A percentile compares a stretch with the other conserved stretches of the same genome.
phyloP scores from a whole-genome alignment of 2,113 vertebrate species.

The Benitochromis conjunctus region DNA sequence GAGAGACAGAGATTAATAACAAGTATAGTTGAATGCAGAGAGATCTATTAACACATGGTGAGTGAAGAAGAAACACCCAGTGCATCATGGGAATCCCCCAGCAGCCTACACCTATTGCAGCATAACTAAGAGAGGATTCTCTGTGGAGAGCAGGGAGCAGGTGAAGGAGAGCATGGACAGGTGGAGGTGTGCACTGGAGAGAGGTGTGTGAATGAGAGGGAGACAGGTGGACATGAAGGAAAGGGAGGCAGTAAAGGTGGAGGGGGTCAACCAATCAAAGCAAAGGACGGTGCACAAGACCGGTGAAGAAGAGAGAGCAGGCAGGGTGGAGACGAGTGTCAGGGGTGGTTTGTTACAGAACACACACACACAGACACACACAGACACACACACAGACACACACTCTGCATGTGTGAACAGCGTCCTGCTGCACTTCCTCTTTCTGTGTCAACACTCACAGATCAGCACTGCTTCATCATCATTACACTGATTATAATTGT shows the following conservation, averaged over 20 bases:
- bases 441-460: not conserved
- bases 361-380: not conserved
- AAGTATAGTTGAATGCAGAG: no score
- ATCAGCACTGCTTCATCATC: not conserved
- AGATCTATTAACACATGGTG: no score
- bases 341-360: not conserved
- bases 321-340: not conserved
- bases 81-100: no score
- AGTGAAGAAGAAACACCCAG: no score
- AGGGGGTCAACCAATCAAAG: not conserved
- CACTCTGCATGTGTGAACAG: not conserved
- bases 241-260: not conserved
- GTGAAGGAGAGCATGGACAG: no score
- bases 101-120: no score
- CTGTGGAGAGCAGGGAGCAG: not conserved
- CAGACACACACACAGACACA: no score
- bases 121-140: no score
- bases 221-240: not conserved
- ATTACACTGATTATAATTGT: not conserved
- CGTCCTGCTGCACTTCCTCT: not conserved
- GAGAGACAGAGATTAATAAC: no score
- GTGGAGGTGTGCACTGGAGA: not conserved
- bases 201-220: not conserved
- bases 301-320: not conserved
- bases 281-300: not conserved